These are phyloP conservation scores for Ophiothrix spiculata DNA, from an alignment of 35 echinoderm and acorn worm genomes.

Conservation along the genomic window DNA sequence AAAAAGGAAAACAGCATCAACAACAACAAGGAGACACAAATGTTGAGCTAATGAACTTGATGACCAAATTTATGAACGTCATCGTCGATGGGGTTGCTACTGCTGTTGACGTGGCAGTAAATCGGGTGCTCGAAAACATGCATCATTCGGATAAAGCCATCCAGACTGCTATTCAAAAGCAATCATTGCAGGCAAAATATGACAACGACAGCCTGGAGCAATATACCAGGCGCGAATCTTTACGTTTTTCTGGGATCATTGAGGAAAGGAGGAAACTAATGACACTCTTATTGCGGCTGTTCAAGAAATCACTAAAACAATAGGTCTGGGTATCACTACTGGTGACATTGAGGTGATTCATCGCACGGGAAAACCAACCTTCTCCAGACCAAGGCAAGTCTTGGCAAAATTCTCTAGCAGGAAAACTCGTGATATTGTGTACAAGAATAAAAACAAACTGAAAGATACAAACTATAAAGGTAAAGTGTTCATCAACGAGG, in stretches of 20 bases:
- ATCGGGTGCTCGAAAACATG: background rate
- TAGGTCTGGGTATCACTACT: background rate
- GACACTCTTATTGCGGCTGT: background rate
- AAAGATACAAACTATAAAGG: background rate
- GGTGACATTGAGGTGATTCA: background rate
- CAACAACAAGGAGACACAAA: background rate
- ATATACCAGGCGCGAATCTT: background rate
- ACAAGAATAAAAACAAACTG: background rate
- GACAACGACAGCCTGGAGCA: background rate
- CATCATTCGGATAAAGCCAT: background rate
- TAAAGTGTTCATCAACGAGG: background rate
- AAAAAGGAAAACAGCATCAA: background rate
- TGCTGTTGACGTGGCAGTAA: background rate
- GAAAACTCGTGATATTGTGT: background rate
- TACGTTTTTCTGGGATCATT: background rate
- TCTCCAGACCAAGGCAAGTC: background rate
- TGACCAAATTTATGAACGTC: background rate
- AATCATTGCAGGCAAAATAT: background rate
- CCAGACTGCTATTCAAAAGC: background rate
- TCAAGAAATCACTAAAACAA: background rate
- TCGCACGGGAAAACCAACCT: background rate
- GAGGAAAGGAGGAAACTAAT: background rate
- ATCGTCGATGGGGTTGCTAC: too few species aligned
- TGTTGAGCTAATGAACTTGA: background rate
- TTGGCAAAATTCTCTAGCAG: background rate